These are phyloP conservation scores for Maniola hyperantus DNA, from an alignment of 2,888 invertebrate genomes.

Conservation along the genomic window DNA sequence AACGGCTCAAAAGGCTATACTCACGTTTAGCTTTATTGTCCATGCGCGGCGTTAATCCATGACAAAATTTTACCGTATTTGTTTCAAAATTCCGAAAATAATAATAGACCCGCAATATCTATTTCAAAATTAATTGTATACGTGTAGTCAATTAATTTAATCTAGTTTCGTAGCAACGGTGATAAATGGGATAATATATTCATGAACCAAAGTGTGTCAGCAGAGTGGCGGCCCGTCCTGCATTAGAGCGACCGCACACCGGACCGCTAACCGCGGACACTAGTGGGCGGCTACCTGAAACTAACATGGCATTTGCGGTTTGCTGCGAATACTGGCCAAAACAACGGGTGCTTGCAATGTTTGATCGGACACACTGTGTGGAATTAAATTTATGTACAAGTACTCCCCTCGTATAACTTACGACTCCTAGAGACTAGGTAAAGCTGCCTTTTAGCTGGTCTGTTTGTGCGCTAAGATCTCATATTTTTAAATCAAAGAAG, in stretches of 20 bases:
- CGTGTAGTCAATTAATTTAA: not conserved
- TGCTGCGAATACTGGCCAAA: conserved; percentile 3
- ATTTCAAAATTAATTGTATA: not conserved
- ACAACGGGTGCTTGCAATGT: conserved; percentile 1
- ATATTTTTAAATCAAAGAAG: no score
- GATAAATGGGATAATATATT: conserved; percentile 14
- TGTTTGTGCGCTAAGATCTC: no score
- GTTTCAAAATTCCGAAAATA: not conserved
- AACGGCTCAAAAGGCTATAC: no score
- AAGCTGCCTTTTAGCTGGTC: not conserved
- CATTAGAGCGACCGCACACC: conserved; percentile 7
- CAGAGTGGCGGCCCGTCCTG: not conserved
- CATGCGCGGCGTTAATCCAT: not conserved
- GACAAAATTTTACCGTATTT: not conserved
- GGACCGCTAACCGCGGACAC: conserved; percentile 6
- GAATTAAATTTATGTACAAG: not conserved
- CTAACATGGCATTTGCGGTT: conserved; percentile 9
- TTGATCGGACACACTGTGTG: not conserved
- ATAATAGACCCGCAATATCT: not conserved
- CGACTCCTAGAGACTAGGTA: not conserved
- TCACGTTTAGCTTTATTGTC: not conserved
- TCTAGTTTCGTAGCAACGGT: not conserved
- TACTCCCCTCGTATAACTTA: not conserved
- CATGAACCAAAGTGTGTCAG: conserved; percentile 3
- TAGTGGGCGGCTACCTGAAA: conserved; percentile 9